Percentiles rank a stretch among this genome's conserved stretches.
Evolutionary conservation across 2,888 invertebrate species (phyloP).

Genomic region (Rhyacophila evoluta): DNA sequence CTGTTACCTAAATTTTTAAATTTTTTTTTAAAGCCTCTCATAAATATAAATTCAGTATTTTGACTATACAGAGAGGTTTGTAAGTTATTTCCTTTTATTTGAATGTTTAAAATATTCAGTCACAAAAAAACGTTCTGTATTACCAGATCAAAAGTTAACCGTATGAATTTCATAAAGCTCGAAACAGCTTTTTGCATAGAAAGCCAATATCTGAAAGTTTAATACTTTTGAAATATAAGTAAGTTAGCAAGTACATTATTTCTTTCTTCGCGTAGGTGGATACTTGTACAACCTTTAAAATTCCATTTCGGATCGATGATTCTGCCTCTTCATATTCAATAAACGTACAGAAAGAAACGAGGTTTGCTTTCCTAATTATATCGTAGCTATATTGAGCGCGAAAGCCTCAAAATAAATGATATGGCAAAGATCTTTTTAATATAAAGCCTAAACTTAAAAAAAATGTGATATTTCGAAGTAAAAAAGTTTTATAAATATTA

Average conservation of each 20-base stretch:
- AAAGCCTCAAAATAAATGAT: not conserved
- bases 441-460: too few species aligned
- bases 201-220: not conserved
- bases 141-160: too few species aligned
- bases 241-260: not conserved
- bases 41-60: too few species aligned
- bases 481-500: too few species aligned
- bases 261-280: not conserved
- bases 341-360: constrained; percentile 19
- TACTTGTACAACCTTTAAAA: not conserved
- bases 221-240: not conserved
- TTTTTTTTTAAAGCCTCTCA: too few species aligned
- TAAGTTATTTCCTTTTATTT: too few species aligned
- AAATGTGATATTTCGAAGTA: too few species aligned
- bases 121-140: too few species aligned
- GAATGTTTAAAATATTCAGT: too few species aligned
- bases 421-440: not conserved
- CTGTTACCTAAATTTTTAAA: too few species aligned
- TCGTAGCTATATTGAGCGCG: not conserved
- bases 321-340: constrained; percentile 3
- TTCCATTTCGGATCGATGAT: not conserved
- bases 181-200: not conserved
- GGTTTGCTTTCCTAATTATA: constrained; percentile 11
- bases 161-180: too few species aligned
- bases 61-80: too few species aligned